A percentile compares a stretch with the other conserved stretches of the same genome.
Evolutionary conservation across 2,888 invertebrate genomes (phyloP).

Genomic region (Cerastis leucographa): DNA sequence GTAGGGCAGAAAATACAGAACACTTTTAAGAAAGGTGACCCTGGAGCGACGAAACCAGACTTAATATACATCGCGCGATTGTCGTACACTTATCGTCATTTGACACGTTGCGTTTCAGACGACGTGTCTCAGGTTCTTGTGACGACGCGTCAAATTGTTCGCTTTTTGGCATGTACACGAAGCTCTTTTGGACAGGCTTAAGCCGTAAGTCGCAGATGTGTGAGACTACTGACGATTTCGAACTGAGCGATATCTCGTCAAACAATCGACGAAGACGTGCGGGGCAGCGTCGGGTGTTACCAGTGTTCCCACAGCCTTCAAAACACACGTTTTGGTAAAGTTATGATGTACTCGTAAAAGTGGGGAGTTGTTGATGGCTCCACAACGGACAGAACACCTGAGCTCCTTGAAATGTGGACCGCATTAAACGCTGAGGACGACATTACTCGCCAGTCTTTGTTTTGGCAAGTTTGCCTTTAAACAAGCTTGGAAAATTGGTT

Average conservation of each 20-base stretch:
- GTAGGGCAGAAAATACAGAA: no score
- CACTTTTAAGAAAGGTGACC: neutral
- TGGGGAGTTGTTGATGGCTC: constrained; percentile 71
- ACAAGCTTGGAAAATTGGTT: constrained; percentile 21
- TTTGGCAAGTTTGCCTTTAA: constrained; percentile 47
- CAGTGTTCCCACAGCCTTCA: constrained; percentile 31
- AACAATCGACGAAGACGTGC: neutral
- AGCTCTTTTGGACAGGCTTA: neutral
- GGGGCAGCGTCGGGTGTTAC: neutral
- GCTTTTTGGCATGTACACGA: neutral
- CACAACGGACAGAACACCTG: constrained; percentile 72
- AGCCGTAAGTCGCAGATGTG: neutral
- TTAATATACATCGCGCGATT: neutral
- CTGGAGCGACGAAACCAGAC: neutral
- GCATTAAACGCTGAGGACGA: constrained; percentile 66
- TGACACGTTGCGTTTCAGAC: neutral
- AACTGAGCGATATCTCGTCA: neutral
- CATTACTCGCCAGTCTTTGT: constrained; percentile 63
- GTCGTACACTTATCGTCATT: neutral
- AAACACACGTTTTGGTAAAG: constrained; percentile 63
- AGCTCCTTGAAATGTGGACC: constrained; percentile 73
- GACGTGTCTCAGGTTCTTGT: neutral
- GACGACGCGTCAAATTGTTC: neutral
- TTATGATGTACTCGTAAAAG: constrained; percentile 70
- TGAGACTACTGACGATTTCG: no score